Conservation (phyloP, 2,797 vertebrate species). For the Siniperca undulata region DNA sequence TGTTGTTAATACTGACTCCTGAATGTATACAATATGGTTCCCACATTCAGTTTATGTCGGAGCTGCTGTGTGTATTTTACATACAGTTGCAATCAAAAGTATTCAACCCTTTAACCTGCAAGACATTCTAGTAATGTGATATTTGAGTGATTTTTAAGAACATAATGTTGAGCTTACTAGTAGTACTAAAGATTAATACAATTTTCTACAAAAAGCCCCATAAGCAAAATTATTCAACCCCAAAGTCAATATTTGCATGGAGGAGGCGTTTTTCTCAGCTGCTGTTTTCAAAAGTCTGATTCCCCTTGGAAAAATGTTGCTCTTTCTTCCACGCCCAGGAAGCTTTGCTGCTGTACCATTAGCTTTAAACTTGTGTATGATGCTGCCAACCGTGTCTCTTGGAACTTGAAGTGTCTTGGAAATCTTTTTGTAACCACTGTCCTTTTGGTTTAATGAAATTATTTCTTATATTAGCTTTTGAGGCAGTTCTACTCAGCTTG, state of each 20-base stretch:
- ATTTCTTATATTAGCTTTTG: conserved; percentile 9
- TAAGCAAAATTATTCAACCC: background rate
- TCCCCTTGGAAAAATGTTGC: background rate
- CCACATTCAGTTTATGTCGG: too few relatives aligned
- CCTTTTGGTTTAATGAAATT: background rate
- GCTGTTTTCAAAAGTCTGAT: background rate
- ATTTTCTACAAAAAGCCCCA: background rate
- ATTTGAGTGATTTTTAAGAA: background rate
- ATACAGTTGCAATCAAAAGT: background rate
- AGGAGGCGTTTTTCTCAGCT: background rate
- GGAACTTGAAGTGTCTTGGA: background rate
- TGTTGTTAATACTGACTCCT: background rate
- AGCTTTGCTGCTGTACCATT: background rate
- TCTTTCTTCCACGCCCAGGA: background rate
- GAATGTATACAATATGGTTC: too few relatives aligned
- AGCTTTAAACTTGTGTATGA: too few relatives aligned
- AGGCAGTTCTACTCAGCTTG: background rate
- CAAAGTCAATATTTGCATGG: background rate
- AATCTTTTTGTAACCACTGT: background rate
- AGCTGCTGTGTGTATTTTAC: too few relatives aligned
- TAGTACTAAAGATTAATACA: background rate
- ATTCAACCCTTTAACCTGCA: background rate
- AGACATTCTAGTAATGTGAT: background rate
- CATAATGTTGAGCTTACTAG: background rate
- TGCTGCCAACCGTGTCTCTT: background rate